These are phyloP conservation scores for Coracopsis vasa DNA, from an alignment of 2,113 vertebrate genomes.

Conservation along the genomic window DNA sequence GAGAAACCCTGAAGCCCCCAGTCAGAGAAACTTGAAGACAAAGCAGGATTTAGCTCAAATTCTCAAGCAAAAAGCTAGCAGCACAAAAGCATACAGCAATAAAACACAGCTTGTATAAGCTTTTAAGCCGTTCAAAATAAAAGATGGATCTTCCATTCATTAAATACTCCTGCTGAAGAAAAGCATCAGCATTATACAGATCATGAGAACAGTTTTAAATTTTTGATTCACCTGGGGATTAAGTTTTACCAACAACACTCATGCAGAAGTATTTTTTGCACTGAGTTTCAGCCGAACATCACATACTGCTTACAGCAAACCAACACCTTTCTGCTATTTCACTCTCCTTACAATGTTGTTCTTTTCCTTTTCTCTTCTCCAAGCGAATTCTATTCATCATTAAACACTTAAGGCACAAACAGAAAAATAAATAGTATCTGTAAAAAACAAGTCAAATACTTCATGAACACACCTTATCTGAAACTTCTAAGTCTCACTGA, in stretches of 20 bases:
- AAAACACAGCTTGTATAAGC: background rate
- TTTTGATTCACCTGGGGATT: background rate
- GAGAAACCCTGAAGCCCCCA: background rate
- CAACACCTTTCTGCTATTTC: background rate
- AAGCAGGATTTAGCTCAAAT: constrained; percentile 7
- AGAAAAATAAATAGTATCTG: constrained; percentile 43
- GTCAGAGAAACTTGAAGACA: background rate
- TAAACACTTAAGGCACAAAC: constrained; percentile 11
- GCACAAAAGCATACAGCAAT: background rate
- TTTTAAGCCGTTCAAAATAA: background rate
- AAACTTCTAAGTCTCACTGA: background rate
- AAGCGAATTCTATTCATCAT: background rate
- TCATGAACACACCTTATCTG: background rate
- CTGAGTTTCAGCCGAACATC: background rate
- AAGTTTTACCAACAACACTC: background rate
- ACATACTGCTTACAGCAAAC: background rate
- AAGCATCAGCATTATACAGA: background rate
- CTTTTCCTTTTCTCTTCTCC: background rate
- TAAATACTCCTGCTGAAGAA: background rate
- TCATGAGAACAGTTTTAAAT: background rate
- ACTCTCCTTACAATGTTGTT: background rate
- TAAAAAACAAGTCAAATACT: background rate
- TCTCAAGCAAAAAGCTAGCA: background rate
- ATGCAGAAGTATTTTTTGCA: background rate
- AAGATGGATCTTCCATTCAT: background rate